Percentiles rank a stretch among this genome's conserved stretches.
Conservation (phyloP, 2,888 invertebrate genomes). For the Julus scanicus region DNA sequence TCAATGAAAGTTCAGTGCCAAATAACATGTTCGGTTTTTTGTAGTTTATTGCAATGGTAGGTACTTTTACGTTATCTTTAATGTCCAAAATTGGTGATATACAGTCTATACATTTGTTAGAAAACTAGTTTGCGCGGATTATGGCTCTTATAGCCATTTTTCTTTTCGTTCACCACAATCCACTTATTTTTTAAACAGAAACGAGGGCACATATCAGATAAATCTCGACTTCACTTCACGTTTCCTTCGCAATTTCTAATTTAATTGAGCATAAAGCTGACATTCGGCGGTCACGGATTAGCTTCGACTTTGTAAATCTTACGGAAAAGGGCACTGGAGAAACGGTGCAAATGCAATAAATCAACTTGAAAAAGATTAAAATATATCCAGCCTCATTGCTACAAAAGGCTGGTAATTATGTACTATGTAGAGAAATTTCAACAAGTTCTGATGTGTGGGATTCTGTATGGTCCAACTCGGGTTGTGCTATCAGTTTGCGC, state of each 20-base stretch:
- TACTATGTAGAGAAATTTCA: background rate
- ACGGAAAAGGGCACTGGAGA: background rate
- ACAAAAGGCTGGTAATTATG: background rate
- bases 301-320: background rate
- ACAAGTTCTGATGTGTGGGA: background rate
- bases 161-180: background rate
- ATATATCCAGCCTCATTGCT: background rate
- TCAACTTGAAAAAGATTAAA: background rate
- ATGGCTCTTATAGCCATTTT: background rate
- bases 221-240: conserved; percentile 12
- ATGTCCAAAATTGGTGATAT: background rate
- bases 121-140: conserved; percentile 8
- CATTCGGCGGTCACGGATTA: conserved; percentile 14
- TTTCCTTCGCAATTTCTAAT: conserved; percentile 29
- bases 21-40: background rate
- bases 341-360: background rate
- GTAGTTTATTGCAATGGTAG: background rate
- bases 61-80: background rate
- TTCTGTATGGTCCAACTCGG: background rate
- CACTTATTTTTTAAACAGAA: conserved; percentile 16
- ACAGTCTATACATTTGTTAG: background rate
- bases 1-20: background rate
- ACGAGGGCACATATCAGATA: background rate
- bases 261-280: conserved; percentile 42
- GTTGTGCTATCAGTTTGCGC: background rate